Percentiles rank a stretch among this genome's conserved stretches.
Evolutionary conservation across 2,888 invertebrate species (phyloP).

Genomic region (Tenthredo distinguenda): DNA sequence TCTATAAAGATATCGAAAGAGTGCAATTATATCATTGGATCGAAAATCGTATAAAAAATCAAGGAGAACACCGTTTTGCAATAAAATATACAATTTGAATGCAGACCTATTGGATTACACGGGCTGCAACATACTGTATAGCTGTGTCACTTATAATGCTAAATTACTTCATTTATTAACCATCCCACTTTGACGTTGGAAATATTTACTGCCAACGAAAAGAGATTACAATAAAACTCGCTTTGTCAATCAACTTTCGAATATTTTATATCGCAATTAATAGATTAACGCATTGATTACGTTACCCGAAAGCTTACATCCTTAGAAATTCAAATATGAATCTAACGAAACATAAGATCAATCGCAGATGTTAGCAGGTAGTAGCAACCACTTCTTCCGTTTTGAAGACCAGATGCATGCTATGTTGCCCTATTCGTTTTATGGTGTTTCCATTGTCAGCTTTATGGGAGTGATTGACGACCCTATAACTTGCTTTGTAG

Average conservation of each 20-base stretch:
- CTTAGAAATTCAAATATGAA: background rate
- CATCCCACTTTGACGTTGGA: background rate
- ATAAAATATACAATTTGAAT: slow-evolving; percentile 15
- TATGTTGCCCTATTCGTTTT: slow-evolving; percentile 51
- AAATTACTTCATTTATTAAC: background rate
- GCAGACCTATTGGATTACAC: background rate
- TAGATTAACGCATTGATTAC: background rate
- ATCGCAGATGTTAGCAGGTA: background rate
- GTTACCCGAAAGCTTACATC: background rate
- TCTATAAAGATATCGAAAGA: background rate
- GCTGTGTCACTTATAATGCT: background rate
- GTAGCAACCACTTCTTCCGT: slow-evolving; percentile 6
- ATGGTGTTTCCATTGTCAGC: slow-evolving; percentile 48
- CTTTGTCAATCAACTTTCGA: background rate
- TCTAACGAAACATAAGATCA: background rate
- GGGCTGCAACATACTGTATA: background rate
- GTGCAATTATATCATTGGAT: background rate
- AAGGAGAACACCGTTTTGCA: background rate
- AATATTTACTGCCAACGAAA: background rate
- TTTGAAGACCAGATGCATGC: slow-evolving; percentile 27
- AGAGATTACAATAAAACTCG: background rate
- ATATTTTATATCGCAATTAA: background rate
- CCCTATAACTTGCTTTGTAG: slow-evolving; percentile 38
- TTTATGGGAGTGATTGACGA: slow-evolving; percentile 50
- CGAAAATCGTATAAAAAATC: background rate